Base-by-base conservation (phyloP, 2,888 invertebrate genomes). In the Leucophenga montana region DNA sequence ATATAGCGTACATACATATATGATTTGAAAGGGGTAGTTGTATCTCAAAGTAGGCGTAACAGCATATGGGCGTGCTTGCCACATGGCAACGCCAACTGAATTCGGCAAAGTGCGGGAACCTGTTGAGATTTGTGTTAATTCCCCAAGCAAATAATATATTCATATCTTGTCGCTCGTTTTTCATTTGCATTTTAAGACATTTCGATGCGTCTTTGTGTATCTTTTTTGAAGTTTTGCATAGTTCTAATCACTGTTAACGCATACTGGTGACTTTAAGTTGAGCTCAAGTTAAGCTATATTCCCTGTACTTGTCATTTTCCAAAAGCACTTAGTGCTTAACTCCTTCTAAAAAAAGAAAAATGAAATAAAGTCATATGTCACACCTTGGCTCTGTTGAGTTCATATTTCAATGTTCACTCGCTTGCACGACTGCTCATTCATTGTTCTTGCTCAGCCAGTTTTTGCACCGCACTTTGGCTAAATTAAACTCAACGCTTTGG, bases 141-240 rank as follows among this genome's bases (percentile, higher is more conserved):
- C 86, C 86, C 87, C 75, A 71, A 86, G 85, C 86, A 84, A 84
- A 86, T 85, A 84, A 78, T 84, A 84, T 85, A 85, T 85, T 85
- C 85, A 85, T 80, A 85, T 86, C 81, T 75, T 78, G 82, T 82
- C 62, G 44, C 46, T 54, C n/a, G 70, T 64, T 65, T 64, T 59
- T 46, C 46, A 62, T 53, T 54, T 67, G 57, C 67, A 57, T 67
- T 57, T 48, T 67, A 57, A 67, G 67, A 67, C 22, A 48, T 18
- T 39, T 39, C 39, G 11, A 8, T 33, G 33, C 8, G 33, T 5
- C 33, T 33, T 33, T 33, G 8, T 8, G 9, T 1, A 39, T 3
- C 1, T 8, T 39, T 39, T 39, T 39, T 1, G 9, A 18, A 20
- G 27, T 27, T 56, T 20, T 8, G 39, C 39, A 33, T 39, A 39